These are phyloP conservation scores for Rallus crepitans DNA, from an alignment of 2,797 vertebrate genomes.

Conservation along the genomic window DNA sequence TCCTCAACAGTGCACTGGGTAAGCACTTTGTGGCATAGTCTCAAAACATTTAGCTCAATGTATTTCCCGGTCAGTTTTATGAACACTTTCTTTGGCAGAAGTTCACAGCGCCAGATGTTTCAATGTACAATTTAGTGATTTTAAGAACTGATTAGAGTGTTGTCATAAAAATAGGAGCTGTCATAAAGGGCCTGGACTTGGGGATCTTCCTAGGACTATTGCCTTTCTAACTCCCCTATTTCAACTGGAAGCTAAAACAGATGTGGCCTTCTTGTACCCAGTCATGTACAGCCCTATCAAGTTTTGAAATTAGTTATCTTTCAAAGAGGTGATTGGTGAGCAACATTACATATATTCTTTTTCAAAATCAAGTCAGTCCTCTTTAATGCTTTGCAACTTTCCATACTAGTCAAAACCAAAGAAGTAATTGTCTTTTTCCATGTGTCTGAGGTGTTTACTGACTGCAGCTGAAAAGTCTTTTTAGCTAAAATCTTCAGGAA, in stretches of 20 bases:
- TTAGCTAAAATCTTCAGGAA: background rate
- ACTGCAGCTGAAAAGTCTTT: background rate
- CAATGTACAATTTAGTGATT: background rate
- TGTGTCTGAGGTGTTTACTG: background rate
- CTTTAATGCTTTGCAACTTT: background rate
- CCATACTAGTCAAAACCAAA: background rate
- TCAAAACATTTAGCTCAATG: background rate
- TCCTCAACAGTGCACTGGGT: constrained; percentile 30
- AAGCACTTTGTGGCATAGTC: background rate
- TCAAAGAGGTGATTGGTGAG: background rate
- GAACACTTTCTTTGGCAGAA: background rate
- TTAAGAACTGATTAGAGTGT: background rate
- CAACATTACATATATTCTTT: background rate
- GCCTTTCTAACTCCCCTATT: background rate
- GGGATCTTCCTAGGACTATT: background rate
- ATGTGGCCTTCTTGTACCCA: background rate
- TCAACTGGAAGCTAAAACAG: background rate
- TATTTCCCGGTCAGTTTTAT: background rate
- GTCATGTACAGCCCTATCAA: background rate
- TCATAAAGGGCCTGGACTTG: background rate
- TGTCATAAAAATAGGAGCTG: background rate
- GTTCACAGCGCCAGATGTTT: background rate
- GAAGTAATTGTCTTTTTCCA: background rate
- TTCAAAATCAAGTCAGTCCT: background rate
- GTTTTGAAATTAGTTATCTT: background rate